A percentile compares a stretch with the other conserved stretches of the same genome.
Evolutionary conservation across 2,888 invertebrate genomes (phyloP).

Genomic region (Poecilus cupreus): DNA sequence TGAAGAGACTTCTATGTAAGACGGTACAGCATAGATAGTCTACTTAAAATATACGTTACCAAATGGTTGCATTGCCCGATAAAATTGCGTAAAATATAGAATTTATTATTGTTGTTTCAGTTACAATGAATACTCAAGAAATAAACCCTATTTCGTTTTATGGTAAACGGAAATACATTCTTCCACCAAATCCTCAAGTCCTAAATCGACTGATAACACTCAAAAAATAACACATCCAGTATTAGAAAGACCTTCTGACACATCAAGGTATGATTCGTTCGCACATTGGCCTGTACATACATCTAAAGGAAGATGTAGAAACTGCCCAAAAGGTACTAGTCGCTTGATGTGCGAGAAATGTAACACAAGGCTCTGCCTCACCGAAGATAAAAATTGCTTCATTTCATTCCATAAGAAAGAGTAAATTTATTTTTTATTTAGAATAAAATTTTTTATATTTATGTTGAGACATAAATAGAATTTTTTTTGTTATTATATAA

Average conservation of each 20-base stretch:
- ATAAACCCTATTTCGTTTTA: no score
- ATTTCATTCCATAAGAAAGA: neutral
- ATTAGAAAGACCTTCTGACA: no score
- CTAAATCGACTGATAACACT: neutral
- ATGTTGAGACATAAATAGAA: no score
- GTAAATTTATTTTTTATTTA: neutral
- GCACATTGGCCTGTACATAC: no score
- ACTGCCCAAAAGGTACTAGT: slow-evolving; percentile 25
- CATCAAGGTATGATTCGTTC: no score
- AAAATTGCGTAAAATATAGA: neutral
- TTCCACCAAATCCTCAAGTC: slow-evolving; percentile 38
- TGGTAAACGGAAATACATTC: slow-evolving; percentile 30
- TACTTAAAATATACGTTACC: neutral
- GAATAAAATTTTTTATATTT: no score
- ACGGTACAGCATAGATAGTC: neutral
- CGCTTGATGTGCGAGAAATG: slow-evolving; percentile 27
- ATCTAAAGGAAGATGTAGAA: no score
- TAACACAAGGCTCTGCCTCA: slow-evolving; percentile 22
- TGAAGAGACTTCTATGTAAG: neutral
- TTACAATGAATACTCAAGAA: neutral
- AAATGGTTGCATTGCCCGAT: no score
- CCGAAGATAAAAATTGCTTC: neutral
- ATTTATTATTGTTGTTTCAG: neutral
- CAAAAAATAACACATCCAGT: no score
- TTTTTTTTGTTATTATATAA: neutral